Percentiles rank a stretch among this genome's conserved stretches.
Evolutionary conservation across 2,113 vertebrate genomes (phyloP).

Genomic region (Plecturocebus donacophilus): DNA sequence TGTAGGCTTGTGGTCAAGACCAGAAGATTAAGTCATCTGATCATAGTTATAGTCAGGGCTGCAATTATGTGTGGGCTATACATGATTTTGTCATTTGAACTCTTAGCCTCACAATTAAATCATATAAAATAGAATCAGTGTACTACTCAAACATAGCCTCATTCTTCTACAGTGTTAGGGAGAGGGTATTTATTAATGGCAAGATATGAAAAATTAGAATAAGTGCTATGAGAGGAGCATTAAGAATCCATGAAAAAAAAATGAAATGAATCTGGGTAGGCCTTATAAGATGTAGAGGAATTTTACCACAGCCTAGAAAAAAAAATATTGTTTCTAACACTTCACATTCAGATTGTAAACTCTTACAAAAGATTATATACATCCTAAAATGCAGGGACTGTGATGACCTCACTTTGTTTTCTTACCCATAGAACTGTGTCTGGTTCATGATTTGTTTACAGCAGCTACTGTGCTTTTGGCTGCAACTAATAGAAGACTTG

Average conservation of each 20-base stretch:
- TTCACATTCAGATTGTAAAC: background rate
- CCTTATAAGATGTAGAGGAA: background rate
- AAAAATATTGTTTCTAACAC: background rate
- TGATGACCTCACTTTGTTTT: background rate
- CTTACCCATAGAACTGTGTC: background rate
- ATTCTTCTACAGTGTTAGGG: background rate
- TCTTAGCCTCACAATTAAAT: background rate
- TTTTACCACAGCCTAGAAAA: background rate
- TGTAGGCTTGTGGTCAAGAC: background rate
- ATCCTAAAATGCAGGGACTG: background rate
- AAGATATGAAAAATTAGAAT: background rate
- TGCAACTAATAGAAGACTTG: background rate
- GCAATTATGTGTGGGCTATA: background rate
- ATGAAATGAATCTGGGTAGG: background rate
- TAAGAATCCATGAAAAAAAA: background rate
- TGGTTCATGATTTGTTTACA: background rate
- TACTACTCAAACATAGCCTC: background rate
- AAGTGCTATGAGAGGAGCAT: background rate
- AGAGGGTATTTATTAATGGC: background rate
- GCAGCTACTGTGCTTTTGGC: background rate
- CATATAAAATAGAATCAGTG: background rate
- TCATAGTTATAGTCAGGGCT: background rate
- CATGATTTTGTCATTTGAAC: background rate
- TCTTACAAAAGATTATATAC: background rate
- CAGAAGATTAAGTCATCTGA: conserved; percentile 17